Base-by-base conservation (phyloP, 2,888 invertebrate species). In the Macropis europaea region DNA sequence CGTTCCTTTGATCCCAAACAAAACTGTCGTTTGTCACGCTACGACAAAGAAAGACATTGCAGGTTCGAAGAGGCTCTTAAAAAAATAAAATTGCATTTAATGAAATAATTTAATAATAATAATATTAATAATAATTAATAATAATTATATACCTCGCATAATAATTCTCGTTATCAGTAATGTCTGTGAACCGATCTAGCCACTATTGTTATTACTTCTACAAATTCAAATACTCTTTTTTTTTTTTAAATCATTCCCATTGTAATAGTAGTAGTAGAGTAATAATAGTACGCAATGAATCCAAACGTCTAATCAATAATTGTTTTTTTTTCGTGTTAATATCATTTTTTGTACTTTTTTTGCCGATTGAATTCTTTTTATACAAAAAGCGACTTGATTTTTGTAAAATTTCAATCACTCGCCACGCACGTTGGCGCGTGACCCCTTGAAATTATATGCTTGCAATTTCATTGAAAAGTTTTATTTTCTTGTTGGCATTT, bases 71-170 rank as follows among this genome's bases (percentile, higher is more conserved):
- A 77, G 81, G 73, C 70, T 78, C 75, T 76, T 85, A 83, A 73
- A 83, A 83, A 85, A 84, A 83, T 83, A 85, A 82, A 84, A 80
- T 82, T 80, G 69, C 69, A 79, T 81, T 68, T 71, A 79, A 72
- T 73, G 67, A 66, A 81, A 82, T 82, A 83, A 83, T 81, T 83
- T 79, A 81, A 75, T 82, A 69, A 73, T 78, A 69, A 53, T 52
- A 48, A 15, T 60, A 64, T 26, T 74, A 66, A 62, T 48, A 53
- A 22, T 70, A 77, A 67, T 82, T 79, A 69, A 73, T 72, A 70
- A 60, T 79, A 70, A 69, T 73, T 64, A 57, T 69, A 70, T 67
- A 79, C 13, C 52, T 70, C 60, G 30, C 62, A 52, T 30, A 61
- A 64, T 66, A 67, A 69, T 43, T 69, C 17, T 43, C 45, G 22